A percentile compares a stretch with the other conserved stretches of the same genome.
phyloP scores from a whole-genome alignment of 2,888 invertebrate genomes.

The Theodoxus fluviatilis region DNA sequence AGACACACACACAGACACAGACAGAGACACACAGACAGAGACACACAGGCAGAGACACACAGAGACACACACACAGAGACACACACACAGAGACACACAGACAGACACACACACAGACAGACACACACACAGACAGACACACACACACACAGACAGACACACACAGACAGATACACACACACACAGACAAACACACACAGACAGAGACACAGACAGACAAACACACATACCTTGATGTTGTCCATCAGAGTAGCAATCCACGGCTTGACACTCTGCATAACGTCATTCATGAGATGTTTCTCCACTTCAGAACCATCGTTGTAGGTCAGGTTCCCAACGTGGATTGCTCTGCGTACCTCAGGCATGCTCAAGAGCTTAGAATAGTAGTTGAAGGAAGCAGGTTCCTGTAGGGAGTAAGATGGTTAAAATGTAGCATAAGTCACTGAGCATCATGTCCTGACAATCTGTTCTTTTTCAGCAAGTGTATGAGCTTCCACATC shows the following conservation, averaged over 20 bases:
- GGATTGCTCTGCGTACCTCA: conserved; percentile 76
- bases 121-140: no score
- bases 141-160: no score
- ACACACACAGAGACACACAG: no score
- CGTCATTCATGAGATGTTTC: conserved; percentile 75
- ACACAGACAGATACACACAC: no score
- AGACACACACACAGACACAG: no score
- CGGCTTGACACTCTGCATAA: conserved; percentile 77
- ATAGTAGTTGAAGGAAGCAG: conserved; percentile 51
- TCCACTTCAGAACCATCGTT: conserved; percentile 72
- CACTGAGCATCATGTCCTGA: no score
- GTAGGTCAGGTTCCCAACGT: conserved; percentile 83
- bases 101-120: no score
- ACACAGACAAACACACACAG: no score
- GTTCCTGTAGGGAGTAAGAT: conserved; percentile 38
- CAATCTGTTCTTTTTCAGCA: not conserved
- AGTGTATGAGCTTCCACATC: not conserved
- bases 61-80: no score
- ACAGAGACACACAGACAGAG: no score
- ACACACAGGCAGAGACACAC: no score
- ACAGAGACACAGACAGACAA: no score
- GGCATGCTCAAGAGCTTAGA: conserved; percentile 55
- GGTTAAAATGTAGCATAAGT: not conserved
- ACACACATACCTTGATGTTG: conserved; percentile 62
- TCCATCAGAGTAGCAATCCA: conserved; percentile 61